A percentile compares a stretch with the other conserved stretches of the same genome.
phyloP scores from a whole-genome alignment of 2,113 vertebrate genomes.

The Oncorhynchus nerka region DNA sequence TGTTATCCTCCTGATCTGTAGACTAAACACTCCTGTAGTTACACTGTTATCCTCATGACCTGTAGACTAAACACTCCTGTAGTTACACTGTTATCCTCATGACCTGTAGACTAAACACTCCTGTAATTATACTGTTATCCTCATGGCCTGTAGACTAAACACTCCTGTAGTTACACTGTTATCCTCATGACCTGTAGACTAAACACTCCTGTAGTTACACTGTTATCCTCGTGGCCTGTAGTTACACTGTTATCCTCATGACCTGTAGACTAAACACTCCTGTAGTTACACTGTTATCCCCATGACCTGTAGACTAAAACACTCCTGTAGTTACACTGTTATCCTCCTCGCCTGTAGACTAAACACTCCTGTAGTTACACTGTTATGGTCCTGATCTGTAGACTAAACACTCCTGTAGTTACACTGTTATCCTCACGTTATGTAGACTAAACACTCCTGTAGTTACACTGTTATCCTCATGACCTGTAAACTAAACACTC shows the following conservation, averaged over 20 bases:
- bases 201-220: constrained; percentile 44
- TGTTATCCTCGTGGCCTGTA: constrained; percentile 16
- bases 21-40: too few relatives aligned
- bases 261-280: constrained; percentile 57
- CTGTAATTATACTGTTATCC: constrained; percentile 10
- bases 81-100: constrained; percentile 18
- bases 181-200: constrained; percentile 42
- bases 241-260: constrained; percentile 19
- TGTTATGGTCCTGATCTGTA: constrained; percentile 27
- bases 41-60: neutral
- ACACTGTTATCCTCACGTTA: constrained; percentile 15
- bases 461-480: constrained; percentile 18
- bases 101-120: constrained; percentile 60
- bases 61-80: constrained; percentile 59
- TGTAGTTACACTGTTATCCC: constrained; percentile 11
- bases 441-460: constrained; percentile 59
- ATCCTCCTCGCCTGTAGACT: constrained; percentile 48
- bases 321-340: constrained; percentile 15
- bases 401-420: constrained; percentile 58
- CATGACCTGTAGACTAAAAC: constrained; percentile 59
- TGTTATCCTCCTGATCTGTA: too few relatives aligned
- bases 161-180: constrained; percentile 10
- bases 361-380: constrained; percentile 45
- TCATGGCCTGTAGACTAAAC: constrained; percentile 58
- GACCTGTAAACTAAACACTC: neutral